Conservation (phyloP, 2,888 invertebrate genomes). For the Acrocyrtus sp. region DNA sequence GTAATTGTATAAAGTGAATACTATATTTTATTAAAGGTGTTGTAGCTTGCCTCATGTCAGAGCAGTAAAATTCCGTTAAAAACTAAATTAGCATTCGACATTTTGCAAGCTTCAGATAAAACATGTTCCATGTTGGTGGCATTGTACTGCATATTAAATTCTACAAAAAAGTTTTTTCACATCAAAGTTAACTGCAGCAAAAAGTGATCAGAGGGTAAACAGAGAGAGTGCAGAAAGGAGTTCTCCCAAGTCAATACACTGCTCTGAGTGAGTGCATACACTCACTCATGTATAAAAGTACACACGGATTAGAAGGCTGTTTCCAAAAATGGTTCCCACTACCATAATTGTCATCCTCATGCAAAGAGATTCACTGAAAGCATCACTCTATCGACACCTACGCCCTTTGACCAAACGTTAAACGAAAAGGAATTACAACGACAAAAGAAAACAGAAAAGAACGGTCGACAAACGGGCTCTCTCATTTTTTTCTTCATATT, state of each 20-base stretch:
- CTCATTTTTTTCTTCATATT: background rate
- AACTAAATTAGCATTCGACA: too few species aligned
- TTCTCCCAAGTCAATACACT: constrained; percentile 50
- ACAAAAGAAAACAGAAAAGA: background rate
- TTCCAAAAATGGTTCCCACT: constrained; percentile 53
- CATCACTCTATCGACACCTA: constrained; percentile 53
- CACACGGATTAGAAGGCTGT: constrained; percentile 33
- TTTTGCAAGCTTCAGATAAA: too few species aligned
- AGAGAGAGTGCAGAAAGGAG: too few species aligned
- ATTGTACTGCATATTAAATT: too few species aligned
- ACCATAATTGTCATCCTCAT: constrained; percentile 56
- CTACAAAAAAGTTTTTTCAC: too few species aligned
- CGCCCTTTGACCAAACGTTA: constrained; percentile 52
- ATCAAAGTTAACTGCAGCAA: too few species aligned
- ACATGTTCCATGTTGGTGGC: too few species aligned
- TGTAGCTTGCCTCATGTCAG: too few species aligned
- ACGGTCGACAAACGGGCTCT: constrained; percentile 6
- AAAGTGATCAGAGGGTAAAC: too few species aligned
- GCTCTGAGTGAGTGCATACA: background rate
- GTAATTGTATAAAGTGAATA: too few species aligned
- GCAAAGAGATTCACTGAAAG: constrained; percentile 52
- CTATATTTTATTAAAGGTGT: too few species aligned
- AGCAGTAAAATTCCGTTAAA: too few species aligned
- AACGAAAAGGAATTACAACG: constrained; percentile 5
- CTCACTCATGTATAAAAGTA: background rate